Percentiles rank a stretch among this genome's conserved stretches.
Conservation (phyloP, 2,888 invertebrate genomes). For the Steromphala cineraria region DNA sequence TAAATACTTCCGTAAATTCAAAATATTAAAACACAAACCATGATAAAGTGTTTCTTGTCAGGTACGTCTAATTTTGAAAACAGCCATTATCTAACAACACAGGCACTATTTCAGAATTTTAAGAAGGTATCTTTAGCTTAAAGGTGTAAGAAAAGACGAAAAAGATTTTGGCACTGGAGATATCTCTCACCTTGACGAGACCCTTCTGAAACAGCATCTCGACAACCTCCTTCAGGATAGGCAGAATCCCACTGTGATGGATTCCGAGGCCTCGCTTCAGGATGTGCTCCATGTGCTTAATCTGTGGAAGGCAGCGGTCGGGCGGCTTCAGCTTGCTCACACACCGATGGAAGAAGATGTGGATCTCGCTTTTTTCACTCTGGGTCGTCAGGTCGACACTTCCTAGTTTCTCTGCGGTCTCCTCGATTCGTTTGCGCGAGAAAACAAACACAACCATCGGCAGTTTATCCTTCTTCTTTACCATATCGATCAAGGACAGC, state of each 20-base stretch:
- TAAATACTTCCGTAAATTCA: too few relatives aligned
- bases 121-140: too few relatives aligned
- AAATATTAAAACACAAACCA: too few relatives aligned
- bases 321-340: conserved; percentile 88
- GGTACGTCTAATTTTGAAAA: too few relatives aligned
- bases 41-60: too few relatives aligned
- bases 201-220: conserved; percentile 97
- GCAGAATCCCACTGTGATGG: conserved; percentile 98
- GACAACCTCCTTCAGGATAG: conserved; percentile 98
- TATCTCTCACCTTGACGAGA: conserved; percentile 86
- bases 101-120: too few relatives aligned
- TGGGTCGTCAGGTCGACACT: conserved; percentile 86
- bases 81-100: too few relatives aligned
- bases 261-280: conserved; percentile 93
- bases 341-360: conserved; percentile 90
- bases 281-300: conserved; percentile 81
- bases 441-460: conserved; percentile 96
- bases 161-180: too few relatives aligned
- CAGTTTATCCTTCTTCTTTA: conserved; percentile 87
- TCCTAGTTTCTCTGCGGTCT: conserved; percentile 80
- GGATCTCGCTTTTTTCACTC: conserved; percentile 89
- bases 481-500: conserved; percentile 82
- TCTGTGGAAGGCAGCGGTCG: conserved; percentile 93
- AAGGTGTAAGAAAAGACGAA: too few relatives aligned
- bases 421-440: conserved; percentile 88